These are phyloP conservation scores for Lacanobia wlatinum DNA, from an alignment of 2,888 invertebrate genomes.

Conservation along the genomic window DNA sequence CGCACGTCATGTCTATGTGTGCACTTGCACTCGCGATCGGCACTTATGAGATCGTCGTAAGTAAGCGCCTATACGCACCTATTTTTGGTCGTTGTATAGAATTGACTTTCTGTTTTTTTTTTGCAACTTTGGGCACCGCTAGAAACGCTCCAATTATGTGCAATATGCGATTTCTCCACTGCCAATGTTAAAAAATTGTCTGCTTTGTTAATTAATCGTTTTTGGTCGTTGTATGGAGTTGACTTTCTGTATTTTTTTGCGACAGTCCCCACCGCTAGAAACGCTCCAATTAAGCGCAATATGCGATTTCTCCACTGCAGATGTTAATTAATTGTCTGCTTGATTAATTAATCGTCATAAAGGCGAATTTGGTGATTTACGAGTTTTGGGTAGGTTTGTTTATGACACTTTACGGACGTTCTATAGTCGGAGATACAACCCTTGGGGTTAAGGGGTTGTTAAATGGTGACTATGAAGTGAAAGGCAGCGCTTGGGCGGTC, in stretches of 20 bases:
- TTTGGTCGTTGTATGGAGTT: not conserved
- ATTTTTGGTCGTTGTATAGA: no score
- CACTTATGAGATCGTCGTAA: not conserved
- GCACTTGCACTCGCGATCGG: not conserved
- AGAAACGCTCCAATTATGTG: no score
- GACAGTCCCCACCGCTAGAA: conserved; percentile 5
- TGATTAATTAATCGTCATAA: conserved; percentile 62
- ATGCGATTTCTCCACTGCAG: conserved; percentile 53
- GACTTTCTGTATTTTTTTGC: conserved; percentile 1
- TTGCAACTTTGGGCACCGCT: no score
- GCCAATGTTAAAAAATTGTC: no score
- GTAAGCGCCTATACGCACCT: not conserved
- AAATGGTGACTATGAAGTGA: conserved; percentile 13
- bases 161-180: no score
- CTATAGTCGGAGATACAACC: conserved; percentile 21
- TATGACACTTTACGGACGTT: conserved; percentile 21
- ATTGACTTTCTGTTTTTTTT: no score
- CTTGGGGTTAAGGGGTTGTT: conserved; percentile 15
- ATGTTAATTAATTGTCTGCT: conserved; percentile 61
- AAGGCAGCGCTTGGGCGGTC: not conserved
- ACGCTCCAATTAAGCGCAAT: conserved; percentile 63
- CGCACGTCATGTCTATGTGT: not conserved
- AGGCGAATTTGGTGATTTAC: conserved; percentile 55
- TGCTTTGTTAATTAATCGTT: no score
- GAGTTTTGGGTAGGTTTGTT: conserved; percentile 46